Evolutionary conservation across 2,797 vertebrate genomes (phyloP).

Genomic region (Antrozous pallidus): DNA sequence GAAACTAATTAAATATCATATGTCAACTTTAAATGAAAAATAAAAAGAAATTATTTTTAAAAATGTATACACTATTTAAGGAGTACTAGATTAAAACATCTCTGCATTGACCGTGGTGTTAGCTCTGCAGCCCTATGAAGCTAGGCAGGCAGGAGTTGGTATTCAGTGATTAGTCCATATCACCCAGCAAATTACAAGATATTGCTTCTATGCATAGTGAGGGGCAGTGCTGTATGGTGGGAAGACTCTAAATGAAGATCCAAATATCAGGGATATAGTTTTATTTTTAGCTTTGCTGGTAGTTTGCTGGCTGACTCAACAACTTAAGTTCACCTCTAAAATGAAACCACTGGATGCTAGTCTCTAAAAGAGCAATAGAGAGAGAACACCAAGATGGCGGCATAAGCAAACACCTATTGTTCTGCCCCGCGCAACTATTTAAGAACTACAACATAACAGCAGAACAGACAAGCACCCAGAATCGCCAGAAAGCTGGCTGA

Average conservation of each 20-base stretch:
- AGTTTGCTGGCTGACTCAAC: background rate
- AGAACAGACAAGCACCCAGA: too few relatives aligned
- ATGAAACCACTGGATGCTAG: background rate
- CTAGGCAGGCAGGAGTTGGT: background rate
- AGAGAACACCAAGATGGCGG: too few relatives aligned
- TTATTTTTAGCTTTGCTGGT: background rate
- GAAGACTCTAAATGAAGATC: background rate
- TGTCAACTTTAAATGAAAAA: background rate
- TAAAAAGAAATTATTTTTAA: background rate
- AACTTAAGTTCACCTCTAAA: background rate
- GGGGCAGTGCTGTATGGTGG: background rate
- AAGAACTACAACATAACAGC: too few relatives aligned
- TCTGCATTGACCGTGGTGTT: background rate
- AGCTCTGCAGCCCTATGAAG: background rate
- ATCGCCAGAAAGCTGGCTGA: too few relatives aligned
- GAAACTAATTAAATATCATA: background rate
- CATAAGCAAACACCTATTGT: too few relatives aligned
- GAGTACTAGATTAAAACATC: background rate
- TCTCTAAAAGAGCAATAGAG: background rate
- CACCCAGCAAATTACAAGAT: background rate
- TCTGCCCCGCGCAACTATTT: too few relatives aligned
- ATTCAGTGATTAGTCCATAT: background rate
- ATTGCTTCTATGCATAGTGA: background rate
- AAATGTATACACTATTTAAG: background rate
- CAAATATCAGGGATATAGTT: background rate